Base-by-base conservation (phyloP, 1,140 invertebrate species). In the Drosophila punjabiensis region DNA sequence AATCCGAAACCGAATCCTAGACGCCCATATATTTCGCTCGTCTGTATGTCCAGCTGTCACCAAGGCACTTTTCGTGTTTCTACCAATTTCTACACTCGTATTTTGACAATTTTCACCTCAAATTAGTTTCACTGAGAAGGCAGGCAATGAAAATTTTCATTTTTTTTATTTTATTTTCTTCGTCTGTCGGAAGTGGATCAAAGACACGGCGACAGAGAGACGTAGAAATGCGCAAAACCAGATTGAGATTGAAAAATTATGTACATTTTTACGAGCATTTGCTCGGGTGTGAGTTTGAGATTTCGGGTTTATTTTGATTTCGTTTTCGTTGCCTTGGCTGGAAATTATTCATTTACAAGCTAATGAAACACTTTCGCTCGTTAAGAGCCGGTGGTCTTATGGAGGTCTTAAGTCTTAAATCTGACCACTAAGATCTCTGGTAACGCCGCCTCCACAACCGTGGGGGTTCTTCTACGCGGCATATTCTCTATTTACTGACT, bases 361-460 rank as follows among this genome's bases (percentile, higher is more conserved):
- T 84, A 84, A 84, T 68, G 76, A 70, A 86, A 86, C 83, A 86
- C 83, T 86, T 86, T 86, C 83, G 79, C 83, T 86, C 83, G 83
- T 86, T 86, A 86, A 86, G 74, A 74, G 43, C 64, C 65, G 62
- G 30, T 30, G 67, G 48, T 53, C 73, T 2, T 24, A 24, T n/a
- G n/a, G n/a, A 47, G 61, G 58, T 39, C 59, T 24, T n/a, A 33
- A 35, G 37, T 14, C n/a, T 32, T 5, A 43, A 32, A 53, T 65
- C 55, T 37, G 39, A 16, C 8, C 13, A 10, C 18, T 39, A 24
- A 60, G 37, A 50, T 10, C 52, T 67, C 74, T 75, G 60, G 56
- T 48, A 37, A 28, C 33, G 45, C 41, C 78, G 37, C 78, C 76
- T 55, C 79, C 76, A 39, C 64, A 30, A 41, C 55, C 33, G 13